Conservation (phyloP, 1,140 invertebrate species). For the Trichonephila clavata region DNA sequence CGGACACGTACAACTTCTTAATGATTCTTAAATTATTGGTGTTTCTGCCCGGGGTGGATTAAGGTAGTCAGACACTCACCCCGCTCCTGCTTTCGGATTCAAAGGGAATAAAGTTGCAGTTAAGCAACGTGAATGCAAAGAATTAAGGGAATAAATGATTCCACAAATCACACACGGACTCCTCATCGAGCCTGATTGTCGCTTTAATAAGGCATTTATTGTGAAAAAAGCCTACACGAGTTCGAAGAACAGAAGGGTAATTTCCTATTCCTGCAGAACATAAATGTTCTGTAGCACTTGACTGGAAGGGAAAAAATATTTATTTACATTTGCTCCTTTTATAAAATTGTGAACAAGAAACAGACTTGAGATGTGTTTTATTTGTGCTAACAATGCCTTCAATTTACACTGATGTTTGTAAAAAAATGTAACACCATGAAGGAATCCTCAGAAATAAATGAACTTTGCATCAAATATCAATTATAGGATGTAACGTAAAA, state of each 20-base stretch:
- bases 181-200: neutral
- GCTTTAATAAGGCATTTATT: neutral
- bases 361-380: too few relatives aligned
- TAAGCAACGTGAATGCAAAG: too few relatives aligned
- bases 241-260: neutral
- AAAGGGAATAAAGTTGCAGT: neutral
- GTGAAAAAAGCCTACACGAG: neutral
- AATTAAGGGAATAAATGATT: too few relatives aligned
- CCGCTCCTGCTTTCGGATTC: neutral
- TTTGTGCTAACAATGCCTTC: too few relatives aligned
- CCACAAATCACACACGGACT: too few relatives aligned
- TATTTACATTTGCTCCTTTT: too few relatives aligned
- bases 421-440: too few relatives aligned
- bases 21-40: slow-evolving; percentile 44
- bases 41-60: neutral
- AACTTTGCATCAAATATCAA: too few relatives aligned
- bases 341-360: too few relatives aligned
- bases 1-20: neutral
- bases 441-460: too few relatives aligned
- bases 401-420: too few relatives aligned
- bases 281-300: neutral
- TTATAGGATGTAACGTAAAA: too few relatives aligned
- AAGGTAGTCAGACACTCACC: neutral
- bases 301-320: neutral
- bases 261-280: neutral